These are phyloP conservation scores for Phania funesta DNA, from an alignment of 2,888 invertebrate species.

Conservation along the genomic window DNA sequence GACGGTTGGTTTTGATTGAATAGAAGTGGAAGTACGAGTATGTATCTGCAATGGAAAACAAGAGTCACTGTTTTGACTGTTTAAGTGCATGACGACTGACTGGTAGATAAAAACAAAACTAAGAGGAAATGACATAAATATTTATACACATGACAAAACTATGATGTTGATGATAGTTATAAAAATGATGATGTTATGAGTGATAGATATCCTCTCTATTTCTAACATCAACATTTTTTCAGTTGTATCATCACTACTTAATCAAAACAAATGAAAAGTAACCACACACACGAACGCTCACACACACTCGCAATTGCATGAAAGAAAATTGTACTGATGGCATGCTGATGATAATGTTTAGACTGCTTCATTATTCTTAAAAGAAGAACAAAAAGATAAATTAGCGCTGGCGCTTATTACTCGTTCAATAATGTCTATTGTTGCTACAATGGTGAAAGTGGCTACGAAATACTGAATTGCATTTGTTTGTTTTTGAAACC, in stretches of 20 bases:
- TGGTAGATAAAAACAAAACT: slow-evolving; percentile 40
- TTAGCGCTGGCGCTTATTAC: slow-evolving; percentile 52
- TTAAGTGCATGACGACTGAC: too few species aligned
- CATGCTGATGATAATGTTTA: slow-evolving; percentile 59
- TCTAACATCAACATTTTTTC: slow-evolving; percentile 2
- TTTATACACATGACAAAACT: slow-evolving; percentile 49
- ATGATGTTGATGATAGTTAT: slow-evolving; percentile 16
- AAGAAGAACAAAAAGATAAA: slow-evolving; percentile 28
- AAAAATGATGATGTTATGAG: slow-evolving; percentile 27
- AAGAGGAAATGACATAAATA: slow-evolving; percentile 56
- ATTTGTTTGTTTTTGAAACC: slow-evolving; percentile 31
- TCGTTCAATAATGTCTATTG: slow-evolving; percentile 46
- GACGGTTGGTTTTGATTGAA: slow-evolving; percentile 29
- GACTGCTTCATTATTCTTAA: slow-evolving; percentile 35
- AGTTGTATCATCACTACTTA: slow-evolving; percentile 32
- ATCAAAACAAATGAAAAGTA: slow-evolving; percentile 27
- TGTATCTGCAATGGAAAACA: slow-evolving; percentile 9
- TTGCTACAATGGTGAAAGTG: slow-evolving; percentile 23
- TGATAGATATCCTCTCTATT: neutral
- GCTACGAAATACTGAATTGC: slow-evolving; percentile 37
- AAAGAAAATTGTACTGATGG: slow-evolving; percentile 30
- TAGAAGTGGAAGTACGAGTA: neutral
- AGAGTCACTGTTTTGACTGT: slow-evolving; percentile 36
- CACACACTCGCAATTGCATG: neutral
- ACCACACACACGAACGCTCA: slow-evolving; percentile 6